Evolutionary conservation across 1,140 invertebrate genomes (phyloP), one percentile per base, ranked within the genome.

Genomic region (Drosophila arizonae): DNA sequence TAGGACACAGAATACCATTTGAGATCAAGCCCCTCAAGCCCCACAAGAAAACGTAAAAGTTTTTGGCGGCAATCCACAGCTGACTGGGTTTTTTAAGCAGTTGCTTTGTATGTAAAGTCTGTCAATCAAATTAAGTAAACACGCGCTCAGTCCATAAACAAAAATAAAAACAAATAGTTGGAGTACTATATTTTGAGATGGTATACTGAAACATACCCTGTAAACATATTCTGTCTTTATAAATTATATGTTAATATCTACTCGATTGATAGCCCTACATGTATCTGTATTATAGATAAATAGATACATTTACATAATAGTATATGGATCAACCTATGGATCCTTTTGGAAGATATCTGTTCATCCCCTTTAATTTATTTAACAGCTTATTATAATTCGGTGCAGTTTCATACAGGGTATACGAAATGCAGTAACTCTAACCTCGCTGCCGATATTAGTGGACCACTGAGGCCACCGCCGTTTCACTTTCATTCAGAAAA

Each of bases 401-500:
- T 28, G 3, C 5, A 3, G 26, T 30, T 30, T 30, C 4, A 6
- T 1, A 33, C 33, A 50, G 21, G 48, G 48, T 17, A 28, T 1
- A 45, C 26, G 30, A 24, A 24, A 30, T 26, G n/a, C 8, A 21
- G 8, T 21, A 58, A 36, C 30, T 39, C 3, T 51, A 30, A 11
- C 11, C 26, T 15, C 33, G 21, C 21, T 11, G 21, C 30, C 2
- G 58, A 61, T 33, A 48, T 17, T 33, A 50, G 46, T 61, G n/a
- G 30, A 30, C 15, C 28, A 36, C 0, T 33, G 6, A 30, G n/a
- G 17, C 17, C 5, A 21, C 15, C 10, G 24, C 15, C 45, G 28
- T 58, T 80, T 81, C 75, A 78, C 81, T 85, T 85, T 85, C 81
- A 81, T 85, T 86, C 81, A 81, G 55, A 51, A 72, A 65, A 65